Percentiles rank a stretch among this genome's conserved stretches.
Evolutionary conservation across 2,113 vertebrate genomes (phyloP).

Genomic region (Terrapene triunguis): DNA sequence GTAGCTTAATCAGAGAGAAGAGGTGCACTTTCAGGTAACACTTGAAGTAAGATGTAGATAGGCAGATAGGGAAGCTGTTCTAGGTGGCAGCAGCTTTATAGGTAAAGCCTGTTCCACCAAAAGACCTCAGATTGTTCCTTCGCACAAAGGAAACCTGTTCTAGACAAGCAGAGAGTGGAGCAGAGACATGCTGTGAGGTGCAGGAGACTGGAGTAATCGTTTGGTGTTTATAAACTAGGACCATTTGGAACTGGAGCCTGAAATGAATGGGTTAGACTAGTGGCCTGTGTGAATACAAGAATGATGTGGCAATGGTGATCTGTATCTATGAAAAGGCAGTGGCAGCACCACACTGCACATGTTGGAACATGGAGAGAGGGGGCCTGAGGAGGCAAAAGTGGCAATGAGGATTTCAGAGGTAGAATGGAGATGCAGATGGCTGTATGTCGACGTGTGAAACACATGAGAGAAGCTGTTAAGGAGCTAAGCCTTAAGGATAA

Average conservation of each 20-base stretch:
- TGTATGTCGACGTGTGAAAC: neutral
- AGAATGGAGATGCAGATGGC: accelerated
- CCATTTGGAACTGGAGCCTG: neutral
- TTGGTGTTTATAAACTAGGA: neutral
- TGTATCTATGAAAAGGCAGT: neutral
- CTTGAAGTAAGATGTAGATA: neutral
- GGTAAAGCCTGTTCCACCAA: neutral
- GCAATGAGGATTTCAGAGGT: neutral
- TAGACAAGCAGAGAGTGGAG: no score
- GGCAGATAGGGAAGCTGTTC: neutral
- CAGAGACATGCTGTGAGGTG: neutral
- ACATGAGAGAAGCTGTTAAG: conserved; percentile 19
- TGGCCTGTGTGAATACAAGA: accelerated
- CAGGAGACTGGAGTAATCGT: neutral
- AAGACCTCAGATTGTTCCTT: neutral
- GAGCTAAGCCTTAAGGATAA: neutral
- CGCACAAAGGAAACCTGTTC: neutral
- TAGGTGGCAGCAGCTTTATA: neutral
- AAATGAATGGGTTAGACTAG: neutral
- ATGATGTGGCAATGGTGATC: neutral
- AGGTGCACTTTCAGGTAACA: neutral
- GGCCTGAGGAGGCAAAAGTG: neutral
- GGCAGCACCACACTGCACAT: neutral
- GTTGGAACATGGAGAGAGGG: neutral
- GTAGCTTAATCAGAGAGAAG: neutral